Evolutionary conservation across 1,140 invertebrate genomes (phyloP).

Genomic region (Papilio polytes): DNA sequence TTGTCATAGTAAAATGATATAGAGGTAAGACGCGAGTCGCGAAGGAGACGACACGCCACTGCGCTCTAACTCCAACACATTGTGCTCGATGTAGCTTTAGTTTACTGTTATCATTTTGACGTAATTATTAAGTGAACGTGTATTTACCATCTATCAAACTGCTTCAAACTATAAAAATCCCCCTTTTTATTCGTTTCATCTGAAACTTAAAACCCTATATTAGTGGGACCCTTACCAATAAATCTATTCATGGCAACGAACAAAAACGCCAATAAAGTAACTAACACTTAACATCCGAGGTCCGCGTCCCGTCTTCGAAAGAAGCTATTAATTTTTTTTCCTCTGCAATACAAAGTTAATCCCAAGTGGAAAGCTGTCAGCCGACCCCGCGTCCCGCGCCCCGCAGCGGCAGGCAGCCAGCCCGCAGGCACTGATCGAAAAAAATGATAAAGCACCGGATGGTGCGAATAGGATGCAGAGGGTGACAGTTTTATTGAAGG

Average conservation of each 20-base stretch:
- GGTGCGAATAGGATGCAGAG: conserved; percentile 50
- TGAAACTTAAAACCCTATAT: background rate
- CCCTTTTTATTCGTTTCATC: conserved; percentile 2
- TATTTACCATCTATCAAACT: conserved; percentile 16
- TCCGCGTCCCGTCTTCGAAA: conserved; percentile 46
- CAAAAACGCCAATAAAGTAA: conserved; percentile 41
- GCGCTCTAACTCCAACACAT: too few relatives aligned
- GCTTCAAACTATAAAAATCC: conserved; percentile 28
- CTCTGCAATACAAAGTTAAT: conserved; percentile 61
- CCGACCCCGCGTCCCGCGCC: conserved; percentile 56
- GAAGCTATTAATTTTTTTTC: conserved; percentile 66
- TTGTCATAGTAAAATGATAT: too few relatives aligned
- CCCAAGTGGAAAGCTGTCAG: conserved; percentile 66
- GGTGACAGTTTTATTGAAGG: conserved; percentile 65
- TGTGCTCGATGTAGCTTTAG: background rate
- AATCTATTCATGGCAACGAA: conserved; percentile 1
- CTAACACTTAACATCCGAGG: conserved; percentile 32
- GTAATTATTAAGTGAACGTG: background rate
- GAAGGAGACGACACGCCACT: too few relatives aligned
- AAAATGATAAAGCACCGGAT: conserved; percentile 69
- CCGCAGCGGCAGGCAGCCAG: background rate
- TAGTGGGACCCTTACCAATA: background rate
- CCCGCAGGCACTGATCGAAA: conserved; percentile 64
- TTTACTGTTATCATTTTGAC: background rate
- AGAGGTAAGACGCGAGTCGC: too few relatives aligned